These are phyloP conservation scores for Rhopalosiphum maidis DNA, from an alignment of 1,140 invertebrate genomes.

Conservation along the genomic window DNA sequence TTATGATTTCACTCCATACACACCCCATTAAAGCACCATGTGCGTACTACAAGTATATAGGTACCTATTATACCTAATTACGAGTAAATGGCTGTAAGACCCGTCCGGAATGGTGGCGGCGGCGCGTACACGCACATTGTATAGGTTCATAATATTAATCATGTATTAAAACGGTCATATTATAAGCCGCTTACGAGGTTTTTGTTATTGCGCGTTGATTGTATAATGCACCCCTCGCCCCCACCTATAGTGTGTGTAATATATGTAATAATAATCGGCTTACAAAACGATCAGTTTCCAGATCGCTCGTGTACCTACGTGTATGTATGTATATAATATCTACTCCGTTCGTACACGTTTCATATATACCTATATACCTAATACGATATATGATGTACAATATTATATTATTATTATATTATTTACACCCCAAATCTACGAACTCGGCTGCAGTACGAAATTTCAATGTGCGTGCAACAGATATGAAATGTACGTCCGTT, in stretches of 20 bases:
- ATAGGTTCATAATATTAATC: slow-evolving; percentile 30
- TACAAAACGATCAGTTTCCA: slow-evolving; percentile 24
- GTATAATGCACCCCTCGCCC: slow-evolving; percentile 23
- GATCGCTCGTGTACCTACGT: neutral
- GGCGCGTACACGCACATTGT: neutral
- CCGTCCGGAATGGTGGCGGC: neutral
- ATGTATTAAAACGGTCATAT: slow-evolving; percentile 9
- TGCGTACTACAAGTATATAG: neutral
- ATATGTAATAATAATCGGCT: slow-evolving; percentile 48
- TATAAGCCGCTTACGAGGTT: slow-evolving; percentile 52
- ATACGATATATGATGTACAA: neutral
- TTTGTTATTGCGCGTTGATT: slow-evolving; percentile 57
- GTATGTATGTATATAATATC: neutral
- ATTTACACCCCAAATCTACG: neutral
- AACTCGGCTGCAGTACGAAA: neutral
- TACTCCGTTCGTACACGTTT: neutral
- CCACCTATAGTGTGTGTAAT: neutral
- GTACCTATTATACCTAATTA: neutral
- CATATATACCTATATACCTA: no score
- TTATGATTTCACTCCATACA: neutral
- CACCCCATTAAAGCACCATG: neutral
- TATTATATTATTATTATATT: slow-evolving; percentile 30
- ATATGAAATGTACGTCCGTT: slow-evolving; percentile 29
- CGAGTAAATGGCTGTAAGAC: neutral
- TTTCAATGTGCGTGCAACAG: slow-evolving; percentile 5